These are phyloP conservation scores for Drosophila maculinotata DNA, from an alignment of 2,888 invertebrate species.

Conservation along the genomic window DNA sequence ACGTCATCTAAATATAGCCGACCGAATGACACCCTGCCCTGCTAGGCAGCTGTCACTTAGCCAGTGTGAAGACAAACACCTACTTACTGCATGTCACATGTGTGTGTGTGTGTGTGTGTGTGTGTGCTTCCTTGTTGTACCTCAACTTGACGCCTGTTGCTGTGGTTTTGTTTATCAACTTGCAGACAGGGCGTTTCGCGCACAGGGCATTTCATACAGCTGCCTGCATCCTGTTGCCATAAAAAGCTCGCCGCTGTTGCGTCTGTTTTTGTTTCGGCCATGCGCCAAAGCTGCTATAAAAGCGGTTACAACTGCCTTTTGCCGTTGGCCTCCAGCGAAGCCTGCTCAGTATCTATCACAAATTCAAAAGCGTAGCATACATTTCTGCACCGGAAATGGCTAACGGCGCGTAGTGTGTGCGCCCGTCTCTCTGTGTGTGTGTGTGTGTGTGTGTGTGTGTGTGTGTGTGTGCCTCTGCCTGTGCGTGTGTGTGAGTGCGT, in stretches of 20 bases:
- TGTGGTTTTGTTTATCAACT: conserved; percentile 39
- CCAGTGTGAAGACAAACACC: conserved; percentile 10
- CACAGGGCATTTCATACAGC: conserved; percentile 30
- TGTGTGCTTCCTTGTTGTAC: not conserved
- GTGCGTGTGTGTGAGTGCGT: conserved; percentile 16
- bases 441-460: conserved; percentile 20
- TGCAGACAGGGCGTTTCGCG: conserved; percentile 33
- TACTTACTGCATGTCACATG: no score
- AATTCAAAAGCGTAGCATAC: conserved; percentile 64
- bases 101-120: conserved; percentile 2
- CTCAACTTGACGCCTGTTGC: conserved; percentile 47
- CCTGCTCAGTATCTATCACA: conserved; percentile 69
- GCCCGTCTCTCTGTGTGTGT: conserved; percentile 15
- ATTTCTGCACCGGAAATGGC: conserved; percentile 61
- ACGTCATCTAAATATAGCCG: conserved; percentile 41
- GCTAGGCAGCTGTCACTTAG: conserved; percentile 22
- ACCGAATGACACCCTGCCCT: conserved; percentile 34
- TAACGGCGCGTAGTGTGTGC: conserved; percentile 55
- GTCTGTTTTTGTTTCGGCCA: conserved; percentile 42
- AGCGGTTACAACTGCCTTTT: conserved; percentile 23
- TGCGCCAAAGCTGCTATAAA: conserved; percentile 66
- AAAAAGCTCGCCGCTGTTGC: conserved; percentile 54
- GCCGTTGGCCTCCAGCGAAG: conserved; percentile 29
- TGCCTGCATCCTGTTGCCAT: conserved; percentile 51
- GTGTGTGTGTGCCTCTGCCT: conserved; percentile 18